A percentile compares a stretch with the other conserved stretches of the same genome.
Conservation (phyloP, 2,113 vertebrate species). For the Carlito syrichta region DNA sequence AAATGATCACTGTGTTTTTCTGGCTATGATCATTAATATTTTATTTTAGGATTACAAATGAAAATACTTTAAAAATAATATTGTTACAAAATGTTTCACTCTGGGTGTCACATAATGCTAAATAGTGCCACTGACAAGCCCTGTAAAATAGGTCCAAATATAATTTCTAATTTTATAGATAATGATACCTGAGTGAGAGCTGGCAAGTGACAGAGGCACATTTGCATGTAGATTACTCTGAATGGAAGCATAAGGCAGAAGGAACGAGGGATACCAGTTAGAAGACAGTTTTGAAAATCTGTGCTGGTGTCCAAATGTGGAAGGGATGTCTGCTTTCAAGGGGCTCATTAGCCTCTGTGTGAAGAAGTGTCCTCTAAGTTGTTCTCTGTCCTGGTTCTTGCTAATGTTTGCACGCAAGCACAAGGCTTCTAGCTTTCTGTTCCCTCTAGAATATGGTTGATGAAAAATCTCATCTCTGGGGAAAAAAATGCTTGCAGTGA, state of each 20-base stretch:
- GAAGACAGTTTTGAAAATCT: background rate
- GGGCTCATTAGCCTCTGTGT: background rate
- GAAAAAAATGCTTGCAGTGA: constrained; percentile 17
- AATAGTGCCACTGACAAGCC: background rate
- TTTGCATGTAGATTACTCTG: background rate
- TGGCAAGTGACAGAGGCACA: background rate
- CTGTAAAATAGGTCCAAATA: background rate
- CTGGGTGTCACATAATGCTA: background rate
- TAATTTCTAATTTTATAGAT: background rate
- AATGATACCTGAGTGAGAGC: background rate
- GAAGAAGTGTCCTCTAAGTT: background rate
- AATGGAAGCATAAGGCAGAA: no score
- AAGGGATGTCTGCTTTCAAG: background rate
- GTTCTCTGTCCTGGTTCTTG: background rate
- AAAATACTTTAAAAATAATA: background rate
- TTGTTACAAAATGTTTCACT: background rate
- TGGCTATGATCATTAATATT: background rate
- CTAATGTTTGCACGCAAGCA: background rate
- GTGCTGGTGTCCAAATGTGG: accelerated
- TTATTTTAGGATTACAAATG: background rate
- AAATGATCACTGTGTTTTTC: background rate
- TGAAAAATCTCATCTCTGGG: background rate
- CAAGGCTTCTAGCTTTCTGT: background rate
- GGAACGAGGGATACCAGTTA: background rate
- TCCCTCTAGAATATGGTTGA: background rate